These are phyloP conservation scores for Drosophila leontia DNA, from an alignment of 1,140 invertebrate genomes.

Conservation along the genomic window DNA sequence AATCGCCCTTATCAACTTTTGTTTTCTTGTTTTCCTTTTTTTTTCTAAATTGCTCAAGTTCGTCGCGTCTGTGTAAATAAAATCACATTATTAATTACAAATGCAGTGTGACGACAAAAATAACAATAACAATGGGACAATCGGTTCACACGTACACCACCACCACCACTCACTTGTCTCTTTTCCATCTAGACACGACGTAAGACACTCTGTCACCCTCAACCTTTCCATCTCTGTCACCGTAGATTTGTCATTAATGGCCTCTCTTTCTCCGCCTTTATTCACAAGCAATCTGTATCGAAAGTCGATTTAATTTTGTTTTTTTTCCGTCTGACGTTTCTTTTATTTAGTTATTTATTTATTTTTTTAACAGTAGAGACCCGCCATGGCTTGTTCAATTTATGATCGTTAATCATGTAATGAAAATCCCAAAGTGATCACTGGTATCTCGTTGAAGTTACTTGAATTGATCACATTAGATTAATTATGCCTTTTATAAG, in stretches of 20 bases:
- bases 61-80: conserved; percentile 35
- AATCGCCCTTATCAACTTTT: conserved; percentile 18
- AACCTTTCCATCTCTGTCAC: conserved; percentile 13
- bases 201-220: conserved; percentile 8
- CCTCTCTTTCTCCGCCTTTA: conserved; percentile 1
- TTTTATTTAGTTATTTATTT: not conserved
- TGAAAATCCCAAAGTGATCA: not conserved
- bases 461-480: not conserved
- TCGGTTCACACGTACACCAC: conserved; percentile 33
- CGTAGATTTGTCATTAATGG: conserved; percentile 21
- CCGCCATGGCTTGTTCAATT: not conserved
- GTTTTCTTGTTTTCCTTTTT: conserved; percentile 27
- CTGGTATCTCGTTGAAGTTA: not conserved
- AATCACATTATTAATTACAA: conserved; percentile 57
- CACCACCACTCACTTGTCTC: conserved; percentile 19
- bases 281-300: conserved; percentile 10
- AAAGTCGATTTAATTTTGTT: conserved; percentile 9
- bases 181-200: conserved; percentile 11
- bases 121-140: conserved; percentile 34
- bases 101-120: conserved; percentile 41
- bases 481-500: not conserved
- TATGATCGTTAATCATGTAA: conserved; percentile 27
- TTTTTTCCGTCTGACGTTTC: conserved; percentile 5
- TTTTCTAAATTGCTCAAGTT: conserved; percentile 55
- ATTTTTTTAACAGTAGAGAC: not conserved